Conservation (phyloP, 53 echinoderm and acorn worm species). For the Antedon mediterranea region DNA sequence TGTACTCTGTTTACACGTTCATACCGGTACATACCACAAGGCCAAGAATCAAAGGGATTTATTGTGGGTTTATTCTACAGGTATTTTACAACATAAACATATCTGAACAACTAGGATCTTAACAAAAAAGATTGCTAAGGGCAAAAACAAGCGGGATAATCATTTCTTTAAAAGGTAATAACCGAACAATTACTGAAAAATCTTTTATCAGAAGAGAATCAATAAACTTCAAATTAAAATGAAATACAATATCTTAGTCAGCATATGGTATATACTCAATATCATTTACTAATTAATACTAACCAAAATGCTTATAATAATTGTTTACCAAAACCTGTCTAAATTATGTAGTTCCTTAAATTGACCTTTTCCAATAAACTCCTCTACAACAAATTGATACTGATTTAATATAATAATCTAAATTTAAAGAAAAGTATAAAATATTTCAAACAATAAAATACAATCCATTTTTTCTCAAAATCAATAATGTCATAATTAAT, state of each 20-base stretch:
- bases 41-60: not conserved
- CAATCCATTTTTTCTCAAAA: no score
- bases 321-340: no score
- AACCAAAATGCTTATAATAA: no score
- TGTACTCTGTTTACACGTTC: not conserved
- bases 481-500: no score
- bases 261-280: not conserved
- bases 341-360: no score
- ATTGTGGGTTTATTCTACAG: not conserved
- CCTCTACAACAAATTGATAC: no score
- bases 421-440: no score
- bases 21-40: not conserved
- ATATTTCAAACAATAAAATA: no score
- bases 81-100: not conserved
- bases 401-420: no score
- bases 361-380: no score
- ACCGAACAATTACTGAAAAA: not conserved
- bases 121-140: not conserved
- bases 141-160: not conserved
- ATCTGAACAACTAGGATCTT: not conserved
- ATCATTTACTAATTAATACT: no score
- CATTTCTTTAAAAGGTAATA: not conserved
- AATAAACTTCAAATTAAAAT: not conserved
- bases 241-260: not conserved
- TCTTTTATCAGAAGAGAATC: not conserved